phyloP scores from a whole-genome alignment of 2,113 vertebrate genomes.

The Scytalopus superciliaris region DNA sequence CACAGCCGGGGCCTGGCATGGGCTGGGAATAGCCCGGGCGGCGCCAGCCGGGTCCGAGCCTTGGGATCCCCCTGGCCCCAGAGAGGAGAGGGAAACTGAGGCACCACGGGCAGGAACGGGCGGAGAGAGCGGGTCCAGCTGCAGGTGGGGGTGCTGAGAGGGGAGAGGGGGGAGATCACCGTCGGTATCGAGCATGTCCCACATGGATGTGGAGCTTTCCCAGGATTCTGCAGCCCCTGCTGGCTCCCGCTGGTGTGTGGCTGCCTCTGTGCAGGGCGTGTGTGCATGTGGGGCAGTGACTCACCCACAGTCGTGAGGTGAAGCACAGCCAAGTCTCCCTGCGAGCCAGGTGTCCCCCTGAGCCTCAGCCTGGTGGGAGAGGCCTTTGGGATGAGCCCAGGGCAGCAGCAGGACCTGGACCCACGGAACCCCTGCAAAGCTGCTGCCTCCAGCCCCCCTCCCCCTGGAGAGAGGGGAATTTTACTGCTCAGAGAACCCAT shows the following conservation, averaged over 20 bases:
- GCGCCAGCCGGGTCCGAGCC: neutral
- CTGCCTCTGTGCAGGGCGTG: neutral
- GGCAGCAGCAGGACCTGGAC: rapidly evolving
- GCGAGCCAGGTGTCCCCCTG: rapidly evolving
- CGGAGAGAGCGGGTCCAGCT: rapidly evolving
- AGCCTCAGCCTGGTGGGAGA: neutral
- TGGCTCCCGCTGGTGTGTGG: neutral
- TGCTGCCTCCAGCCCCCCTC: rapidly evolving
- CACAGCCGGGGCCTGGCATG: neutral
- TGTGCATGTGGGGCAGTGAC: neutral
- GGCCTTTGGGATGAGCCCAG: neutral
- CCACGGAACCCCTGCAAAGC: rapidly evolving
- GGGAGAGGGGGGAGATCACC: rapidly evolving
- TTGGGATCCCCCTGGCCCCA: neutral
- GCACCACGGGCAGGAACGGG: neutral
- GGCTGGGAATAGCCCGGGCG: rapidly evolving
- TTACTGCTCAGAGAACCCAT: rapidly evolving
- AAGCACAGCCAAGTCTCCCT: neutral
- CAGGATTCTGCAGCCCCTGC: neutral
- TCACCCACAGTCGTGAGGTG: neutral
- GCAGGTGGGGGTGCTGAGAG: neutral
- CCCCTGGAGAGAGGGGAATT: neutral
- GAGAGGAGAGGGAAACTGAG: neutral
- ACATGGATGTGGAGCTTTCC: neutral
- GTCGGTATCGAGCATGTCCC: neutral